These are phyloP conservation scores for Hypercompe scribonia DNA, from an alignment of 2,888 invertebrate genomes.

Conservation along the genomic window DNA sequence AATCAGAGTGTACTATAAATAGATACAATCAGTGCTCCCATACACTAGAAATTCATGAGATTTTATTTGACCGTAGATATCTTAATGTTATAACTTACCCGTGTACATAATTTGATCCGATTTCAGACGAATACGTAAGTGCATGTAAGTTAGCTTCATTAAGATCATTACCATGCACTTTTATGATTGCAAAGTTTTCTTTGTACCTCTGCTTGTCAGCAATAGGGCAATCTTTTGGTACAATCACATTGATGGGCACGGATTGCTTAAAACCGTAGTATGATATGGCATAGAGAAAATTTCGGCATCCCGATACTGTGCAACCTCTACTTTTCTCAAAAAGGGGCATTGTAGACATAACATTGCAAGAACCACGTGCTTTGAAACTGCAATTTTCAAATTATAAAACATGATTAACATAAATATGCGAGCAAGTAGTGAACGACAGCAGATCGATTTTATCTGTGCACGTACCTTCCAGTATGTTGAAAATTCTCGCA, in stretches of 20 bases:
- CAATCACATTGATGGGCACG: conserved; percentile 63
- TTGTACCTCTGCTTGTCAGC: conserved; percentile 60
- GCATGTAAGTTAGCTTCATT: conserved; percentile 66
- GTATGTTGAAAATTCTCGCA: conserved; percentile 93
- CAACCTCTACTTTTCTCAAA: conserved; percentile 62
- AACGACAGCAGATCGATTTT: background rate
- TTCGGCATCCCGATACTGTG: conserved; percentile 63
- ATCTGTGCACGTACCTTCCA: conserved; percentile 88
- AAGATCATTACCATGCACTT: conserved; percentile 59
- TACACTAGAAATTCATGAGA: background rate
- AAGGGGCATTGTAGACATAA: conserved; percentile 54
- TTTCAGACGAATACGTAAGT: conserved; percentile 60
- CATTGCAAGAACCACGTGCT: conserved; percentile 66
- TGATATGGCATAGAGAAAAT: conserved; percentile 64
- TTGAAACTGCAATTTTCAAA: conserved; percentile 57
- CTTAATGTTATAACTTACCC: too few relatives aligned
- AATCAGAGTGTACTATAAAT: background rate
- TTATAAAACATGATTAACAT: background rate
- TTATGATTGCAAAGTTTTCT: conserved; percentile 65
- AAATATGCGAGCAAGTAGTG: background rate
- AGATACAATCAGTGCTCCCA: background rate
- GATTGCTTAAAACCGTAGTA: conserved; percentile 63
- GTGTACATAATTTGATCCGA: conserved; percentile 63
- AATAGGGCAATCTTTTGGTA: conserved; percentile 62
- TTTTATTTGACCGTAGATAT: too few relatives aligned